These are phyloP conservation scores for Macaria liturata DNA, from an alignment of 2,888 invertebrate species.

Conservation along the genomic window DNA sequence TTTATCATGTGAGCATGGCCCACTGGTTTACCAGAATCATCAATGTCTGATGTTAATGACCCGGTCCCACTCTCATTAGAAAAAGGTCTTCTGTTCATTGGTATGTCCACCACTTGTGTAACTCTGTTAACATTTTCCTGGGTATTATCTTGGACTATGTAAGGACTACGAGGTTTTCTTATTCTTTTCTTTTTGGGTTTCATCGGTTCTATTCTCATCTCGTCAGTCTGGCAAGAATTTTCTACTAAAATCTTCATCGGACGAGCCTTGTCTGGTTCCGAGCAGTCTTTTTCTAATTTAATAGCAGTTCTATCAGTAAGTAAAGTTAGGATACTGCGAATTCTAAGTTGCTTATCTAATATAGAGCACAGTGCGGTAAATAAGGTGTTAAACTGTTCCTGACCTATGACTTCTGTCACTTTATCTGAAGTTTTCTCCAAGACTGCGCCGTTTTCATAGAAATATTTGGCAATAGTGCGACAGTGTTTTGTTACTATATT, in stretches of 20 bases:
- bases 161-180: slow-evolving; percentile 46
- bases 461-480: slow-evolving; percentile 54
- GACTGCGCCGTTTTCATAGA: slow-evolving; percentile 23
- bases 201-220: slow-evolving; percentile 33
- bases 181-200: slow-evolving; percentile 36
- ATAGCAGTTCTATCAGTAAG: too few relatives aligned
- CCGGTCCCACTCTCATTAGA: too few relatives aligned
- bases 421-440: slow-evolving; percentile 56
- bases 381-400: slow-evolving; percentile 59
- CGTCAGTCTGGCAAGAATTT: slow-evolving; percentile 49
- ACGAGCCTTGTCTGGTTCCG: too few relatives aligned
- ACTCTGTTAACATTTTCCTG: not conserved
- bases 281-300: too few relatives aligned
- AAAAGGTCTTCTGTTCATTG: not conserved
- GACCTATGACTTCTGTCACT: slow-evolving; percentile 59
- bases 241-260: slow-evolving; percentile 1
- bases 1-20: too few relatives aligned
- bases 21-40: too few relatives aligned
- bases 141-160: slow-evolving; percentile 51
- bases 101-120: not conserved
- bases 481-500: slow-evolving; percentile 47
- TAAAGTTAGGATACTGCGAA: slow-evolving; percentile 57
- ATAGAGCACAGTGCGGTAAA: slow-evolving; percentile 62
- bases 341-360: slow-evolving; percentile 57
- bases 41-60: too few relatives aligned